Evolutionary conservation across 2,797 vertebrate species (phyloP), one percentile per base, ranked within the genome.

Genomic region (Kryptopterus vitreolus): DNA sequence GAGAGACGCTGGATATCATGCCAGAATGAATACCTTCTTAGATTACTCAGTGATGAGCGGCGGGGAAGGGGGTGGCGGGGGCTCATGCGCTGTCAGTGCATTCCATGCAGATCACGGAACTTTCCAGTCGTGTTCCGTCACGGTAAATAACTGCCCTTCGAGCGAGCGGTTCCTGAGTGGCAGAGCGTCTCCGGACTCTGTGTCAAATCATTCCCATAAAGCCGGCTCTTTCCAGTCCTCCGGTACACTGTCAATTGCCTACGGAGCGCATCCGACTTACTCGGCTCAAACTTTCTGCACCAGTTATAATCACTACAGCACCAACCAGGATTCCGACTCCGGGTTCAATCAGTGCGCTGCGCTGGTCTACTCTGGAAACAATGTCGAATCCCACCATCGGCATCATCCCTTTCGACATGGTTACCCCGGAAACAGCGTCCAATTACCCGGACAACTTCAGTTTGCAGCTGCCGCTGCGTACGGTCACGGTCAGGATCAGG

Each of bases 11-110:
- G 90, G 90, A 90, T 90, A 95, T 92, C 85, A 95, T 95, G 95
- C 93, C 88, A 97, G 92, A 90, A 98, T 99, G 98, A 98, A 95
- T 93, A 96, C 95, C 90, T 98, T 98, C 92, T 89, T 98, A 92
- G 97, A 98, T 89, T 98, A 96, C 86, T 95, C 98, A 35, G 92
- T 95, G 87, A 93, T 95, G 93, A 94, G 90, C 88, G 93, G 95
- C 22, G 97, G 97, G 35, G 86, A 87, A 11, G 97, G 96, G 76
- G 80, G 80, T 31, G 96, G 96, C 85, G 89, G 95, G n/a, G 95
- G 94, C 86, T 95, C 95, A 20, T 96, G 96, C 87, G 94, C 96
- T 10, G 92, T 96, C 84, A 93, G 96, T 89, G 88, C 95, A 87
- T 97, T 95, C 87, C 93, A 97, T 90, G 92, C 96, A 3, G 97